Percentiles rank a stretch among this genome's conserved stretches.
phyloP scores from a whole-genome alignment of 2,113 vertebrate species.

The Hippocampus mohnikei region DNA sequence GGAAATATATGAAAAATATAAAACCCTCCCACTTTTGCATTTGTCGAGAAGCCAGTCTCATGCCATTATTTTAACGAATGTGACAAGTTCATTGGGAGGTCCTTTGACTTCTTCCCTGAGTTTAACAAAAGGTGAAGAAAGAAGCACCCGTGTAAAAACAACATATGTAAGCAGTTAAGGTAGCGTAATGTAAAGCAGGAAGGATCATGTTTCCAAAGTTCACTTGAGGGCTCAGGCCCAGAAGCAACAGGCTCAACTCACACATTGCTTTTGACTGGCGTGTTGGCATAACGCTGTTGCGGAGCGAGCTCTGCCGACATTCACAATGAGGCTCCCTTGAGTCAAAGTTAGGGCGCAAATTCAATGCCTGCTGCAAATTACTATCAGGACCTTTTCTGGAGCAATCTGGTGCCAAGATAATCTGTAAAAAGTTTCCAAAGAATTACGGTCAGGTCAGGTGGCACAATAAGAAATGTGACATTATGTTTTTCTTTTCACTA shows the following conservation, averaged over 20 bases:
- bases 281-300: constrained; percentile 22
- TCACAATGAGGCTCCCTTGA: constrained; percentile 40
- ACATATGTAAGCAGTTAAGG: background rate
- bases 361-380: constrained; percentile 39
- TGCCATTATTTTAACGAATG: background rate
- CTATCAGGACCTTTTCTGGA: constrained; percentile 11
- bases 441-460: constrained; percentile 1
- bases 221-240: constrained; percentile 22
- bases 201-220: constrained; percentile 27
- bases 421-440: background rate
- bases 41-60: background rate
- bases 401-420: constrained; percentile 17
- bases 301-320: constrained; percentile 31
- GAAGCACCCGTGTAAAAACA: background rate
- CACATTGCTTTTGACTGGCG: constrained; percentile 57
- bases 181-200: background rate
- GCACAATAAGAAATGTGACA: constrained; percentile 9
- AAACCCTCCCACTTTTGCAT: background rate
- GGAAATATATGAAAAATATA: background rate
- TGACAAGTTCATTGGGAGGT: background rate
- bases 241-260: constrained; percentile 22
- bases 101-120: constrained; percentile 1
- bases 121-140: background rate
- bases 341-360: constrained; percentile 30
- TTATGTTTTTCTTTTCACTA: background rate